These are phyloP conservation scores for Caenorhabditis briggsae DNA, from an alignment of 1,140 invertebrate genomes.

Conservation along the genomic window DNA sequence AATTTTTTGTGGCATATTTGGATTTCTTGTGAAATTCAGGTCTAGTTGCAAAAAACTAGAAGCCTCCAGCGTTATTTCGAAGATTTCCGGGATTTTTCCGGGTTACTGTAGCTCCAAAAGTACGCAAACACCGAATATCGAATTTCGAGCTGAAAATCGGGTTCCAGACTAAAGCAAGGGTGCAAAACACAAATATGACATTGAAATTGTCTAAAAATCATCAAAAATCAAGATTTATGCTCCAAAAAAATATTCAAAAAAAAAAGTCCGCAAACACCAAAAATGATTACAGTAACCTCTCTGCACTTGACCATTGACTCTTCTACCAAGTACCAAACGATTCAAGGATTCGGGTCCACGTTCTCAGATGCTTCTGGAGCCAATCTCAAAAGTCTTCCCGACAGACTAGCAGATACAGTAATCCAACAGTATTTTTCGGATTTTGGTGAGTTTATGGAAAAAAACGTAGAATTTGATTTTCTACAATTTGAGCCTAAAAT, in stretches of 20 bases:
- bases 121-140: too few relatives aligned
- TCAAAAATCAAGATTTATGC: too few relatives aligned
- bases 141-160: too few relatives aligned
- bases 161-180: too few relatives aligned
- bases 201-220: too few relatives aligned
- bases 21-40: not conserved
- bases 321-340: conserved; percentile 7
- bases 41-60: too few relatives aligned
- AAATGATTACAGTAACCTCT: conserved; percentile 7
- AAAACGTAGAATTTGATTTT: too few relatives aligned
- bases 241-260: too few relatives aligned
- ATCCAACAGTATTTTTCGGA: conserved; percentile 51
- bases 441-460: not conserved
- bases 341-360: conserved; percentile 57
- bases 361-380: conserved; percentile 57
- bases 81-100: too few relatives aligned
- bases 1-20: not conserved
- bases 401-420: not conserved
- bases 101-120: too few relatives aligned
- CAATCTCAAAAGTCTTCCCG: conserved; percentile 28
- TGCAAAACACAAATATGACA: too few relatives aligned
- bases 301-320: conserved; percentile 21
- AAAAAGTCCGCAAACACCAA: not conserved
- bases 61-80: too few relatives aligned
- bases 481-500: not conserved